Evolutionary conservation across 2,797 vertebrate genomes (phyloP).

Genomic region (Peromyscus aztecus): DNA sequence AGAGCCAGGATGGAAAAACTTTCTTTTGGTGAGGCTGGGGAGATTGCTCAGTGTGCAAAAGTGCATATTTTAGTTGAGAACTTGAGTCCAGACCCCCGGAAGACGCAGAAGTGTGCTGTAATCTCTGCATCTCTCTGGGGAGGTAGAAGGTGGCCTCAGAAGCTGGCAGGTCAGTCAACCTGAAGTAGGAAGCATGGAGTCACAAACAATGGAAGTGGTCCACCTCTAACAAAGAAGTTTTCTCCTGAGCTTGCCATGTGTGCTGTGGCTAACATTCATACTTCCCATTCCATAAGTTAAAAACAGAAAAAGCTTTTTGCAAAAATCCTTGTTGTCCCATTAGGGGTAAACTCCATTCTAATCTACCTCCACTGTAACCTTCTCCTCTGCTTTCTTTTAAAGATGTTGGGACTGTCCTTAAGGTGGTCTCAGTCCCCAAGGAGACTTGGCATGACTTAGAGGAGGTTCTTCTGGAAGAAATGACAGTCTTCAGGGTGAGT

Average conservation of each 20-base stretch:
- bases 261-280: not conserved
- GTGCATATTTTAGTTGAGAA: not conserved
- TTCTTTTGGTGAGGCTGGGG: not conserved
- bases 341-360: slow-evolving; percentile 47
- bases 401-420: slow-evolving; percentile 97
- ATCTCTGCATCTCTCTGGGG: not conserved
- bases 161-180: too few species aligned
- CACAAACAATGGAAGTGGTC: not conserved
- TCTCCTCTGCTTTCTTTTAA: slow-evolving; percentile 65
- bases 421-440: slow-evolving; percentile 98
- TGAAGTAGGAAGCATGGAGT: not conserved
- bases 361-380: not conserved
- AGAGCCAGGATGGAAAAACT: not conserved
- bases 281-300: not conserved
- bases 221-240: not conserved
- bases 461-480: slow-evolving; percentile 98
- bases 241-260: not conserved
- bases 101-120: not conserved
- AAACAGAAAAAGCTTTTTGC: not conserved
- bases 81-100: not conserved
- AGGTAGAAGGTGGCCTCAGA: not conserved
- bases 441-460: slow-evolving; percentile 99
- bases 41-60: not conserved
- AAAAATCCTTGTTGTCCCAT: not conserved
- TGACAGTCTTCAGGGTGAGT: slow-evolving; percentile 97